Conservation (phyloP, 2,113 vertebrate species). For the Pygoscelis antarcticus region DNA sequence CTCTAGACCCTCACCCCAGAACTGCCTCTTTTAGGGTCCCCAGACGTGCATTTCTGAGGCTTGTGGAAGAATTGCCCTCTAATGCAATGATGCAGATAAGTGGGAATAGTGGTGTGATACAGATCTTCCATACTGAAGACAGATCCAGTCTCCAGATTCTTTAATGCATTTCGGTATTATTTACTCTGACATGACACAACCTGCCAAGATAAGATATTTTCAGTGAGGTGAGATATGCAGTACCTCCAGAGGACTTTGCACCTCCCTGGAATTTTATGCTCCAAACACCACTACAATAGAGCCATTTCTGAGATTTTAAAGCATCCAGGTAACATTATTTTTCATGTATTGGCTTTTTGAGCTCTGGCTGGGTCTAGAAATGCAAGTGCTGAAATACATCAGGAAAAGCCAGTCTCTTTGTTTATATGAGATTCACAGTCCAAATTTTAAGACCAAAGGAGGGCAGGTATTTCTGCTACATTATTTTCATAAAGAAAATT, state of each 20-base stretch:
- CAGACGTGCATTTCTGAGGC: not conserved
- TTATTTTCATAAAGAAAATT: not conserved
- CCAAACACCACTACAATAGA: not conserved
- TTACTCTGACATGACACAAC: slow-evolving; percentile 33
- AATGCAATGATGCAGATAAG: not conserved
- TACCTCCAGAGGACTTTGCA: slow-evolving; percentile 23
- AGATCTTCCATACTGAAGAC: not conserved
- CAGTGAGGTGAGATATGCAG: not conserved
- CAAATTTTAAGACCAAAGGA: not conserved
- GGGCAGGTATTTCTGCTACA: not conserved
- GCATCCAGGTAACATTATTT: not conserved
- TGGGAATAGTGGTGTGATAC: not conserved
- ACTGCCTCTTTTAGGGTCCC: not conserved
- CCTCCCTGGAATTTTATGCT: not conserved
- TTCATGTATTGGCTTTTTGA: not conserved
- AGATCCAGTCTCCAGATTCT: not conserved
- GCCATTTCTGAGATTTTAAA: slow-evolving; percentile 2
- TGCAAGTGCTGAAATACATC: not conserved
- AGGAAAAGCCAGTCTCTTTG: not conserved
- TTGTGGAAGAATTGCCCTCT: not conserved
- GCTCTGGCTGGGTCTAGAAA: not conserved
- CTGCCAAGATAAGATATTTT: slow-evolving; percentile 22
- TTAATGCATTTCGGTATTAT: slow-evolving; percentile 10
- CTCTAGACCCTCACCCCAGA: not conserved
- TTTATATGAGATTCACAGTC: not conserved